Percentiles rank a stretch among this genome's conserved stretches.
phyloP scores from a whole-genome alignment of 2,113 vertebrate genomes.

The Raja brachyura region DNA sequence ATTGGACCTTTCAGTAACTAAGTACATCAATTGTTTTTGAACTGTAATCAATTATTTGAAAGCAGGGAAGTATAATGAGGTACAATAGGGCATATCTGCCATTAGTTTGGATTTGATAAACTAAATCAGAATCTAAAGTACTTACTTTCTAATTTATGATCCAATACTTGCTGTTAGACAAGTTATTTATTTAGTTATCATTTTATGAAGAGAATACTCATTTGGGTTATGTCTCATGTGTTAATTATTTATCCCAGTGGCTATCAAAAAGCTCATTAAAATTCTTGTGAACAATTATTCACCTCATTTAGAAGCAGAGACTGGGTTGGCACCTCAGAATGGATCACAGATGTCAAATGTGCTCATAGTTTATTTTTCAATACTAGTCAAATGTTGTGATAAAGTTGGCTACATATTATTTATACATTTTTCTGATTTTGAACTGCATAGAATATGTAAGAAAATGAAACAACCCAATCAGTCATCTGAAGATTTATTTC shows the following conservation, averaged over 20 bases:
- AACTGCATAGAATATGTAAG: not conserved
- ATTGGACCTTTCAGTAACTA: not conserved
- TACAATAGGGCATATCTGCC: not conserved
- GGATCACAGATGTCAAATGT: slow-evolving; percentile 44
- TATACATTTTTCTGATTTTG: not conserved
- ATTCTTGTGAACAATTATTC: slow-evolving; percentile 84
- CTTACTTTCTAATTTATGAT: not conserved
- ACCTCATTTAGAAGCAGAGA: slow-evolving; percentile 75
- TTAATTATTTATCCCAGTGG: slow-evolving; percentile 64
- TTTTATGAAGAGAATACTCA: slow-evolving; percentile 48
- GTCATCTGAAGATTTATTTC: too few relatives aligned
- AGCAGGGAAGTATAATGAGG: not conserved
- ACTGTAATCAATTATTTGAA: not conserved
- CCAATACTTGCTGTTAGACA: not conserved
- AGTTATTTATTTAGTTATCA: not conserved
- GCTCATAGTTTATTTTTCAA: slow-evolving; percentile 12
- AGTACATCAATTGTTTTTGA: not conserved
- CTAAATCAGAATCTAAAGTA: not conserved
- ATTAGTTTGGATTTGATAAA: not conserved
- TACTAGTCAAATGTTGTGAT: slow-evolving; percentile 39
- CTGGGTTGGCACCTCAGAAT: slow-evolving; percentile 61
- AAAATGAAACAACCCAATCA: not conserved
- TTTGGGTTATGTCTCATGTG: slow-evolving; percentile 66
- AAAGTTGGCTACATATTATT: not conserved
- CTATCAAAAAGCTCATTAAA: slow-evolving; percentile 73